Percentiles rank a stretch among this genome's conserved stretches.
Conservation (phyloP, 2,797 vertebrate genomes). For the Rhabdophis nuchalis region DNA sequence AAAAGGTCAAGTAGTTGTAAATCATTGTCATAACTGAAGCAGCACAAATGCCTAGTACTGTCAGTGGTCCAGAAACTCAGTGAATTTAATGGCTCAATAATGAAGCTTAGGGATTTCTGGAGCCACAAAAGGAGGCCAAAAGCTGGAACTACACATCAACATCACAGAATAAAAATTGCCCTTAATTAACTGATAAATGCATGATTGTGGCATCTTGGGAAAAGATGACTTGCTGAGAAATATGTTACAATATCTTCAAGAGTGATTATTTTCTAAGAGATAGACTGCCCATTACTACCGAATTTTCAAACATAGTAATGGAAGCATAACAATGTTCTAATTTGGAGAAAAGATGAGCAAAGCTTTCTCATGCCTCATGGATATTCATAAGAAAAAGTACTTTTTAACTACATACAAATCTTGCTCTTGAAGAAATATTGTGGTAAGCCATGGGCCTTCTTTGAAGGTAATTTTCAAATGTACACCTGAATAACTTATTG, state of each 20-base stretch:
- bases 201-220: neutral
- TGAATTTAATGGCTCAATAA: conserved; percentile 35
- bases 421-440: neutral
- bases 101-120: conserved; percentile 1
- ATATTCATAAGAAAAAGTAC: neutral
- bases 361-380: neutral
- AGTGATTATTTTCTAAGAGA: neutral
- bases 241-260: neutral
- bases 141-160: conserved; percentile 24
- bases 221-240: neutral
- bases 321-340: neutral
- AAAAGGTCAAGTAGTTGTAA: conserved; percentile 53
- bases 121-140: neutral
- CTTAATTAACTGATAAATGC: neutral
- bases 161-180: conserved; percentile 10
- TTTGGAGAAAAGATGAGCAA: neutral
- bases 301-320: neutral
- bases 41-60: conserved; percentile 25
- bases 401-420: neutral
- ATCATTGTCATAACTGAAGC: conserved; percentile 43
- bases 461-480: neutral
- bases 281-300: neutral
- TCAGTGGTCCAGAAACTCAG: conserved; percentile 30
- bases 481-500: neutral
- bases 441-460: neutral